Evolutionary conservation across 2,113 vertebrate genomes (phyloP).

Genomic region (Oriolus oriolus): DNA sequence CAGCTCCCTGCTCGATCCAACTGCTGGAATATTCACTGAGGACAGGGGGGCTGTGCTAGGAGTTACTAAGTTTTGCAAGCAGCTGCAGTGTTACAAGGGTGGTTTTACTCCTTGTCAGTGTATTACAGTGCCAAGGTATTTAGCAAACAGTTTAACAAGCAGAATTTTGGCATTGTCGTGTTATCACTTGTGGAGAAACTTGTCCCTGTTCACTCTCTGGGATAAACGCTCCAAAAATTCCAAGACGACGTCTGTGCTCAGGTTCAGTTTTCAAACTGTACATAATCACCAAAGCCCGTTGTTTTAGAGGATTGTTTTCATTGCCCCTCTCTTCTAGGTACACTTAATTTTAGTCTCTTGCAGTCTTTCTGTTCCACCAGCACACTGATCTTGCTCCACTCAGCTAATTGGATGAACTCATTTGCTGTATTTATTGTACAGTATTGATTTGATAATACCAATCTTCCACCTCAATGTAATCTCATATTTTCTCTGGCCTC

Average conservation of each 20-base stretch:
- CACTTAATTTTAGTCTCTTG: not conserved
- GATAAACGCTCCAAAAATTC: not conserved
- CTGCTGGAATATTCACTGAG: not conserved
- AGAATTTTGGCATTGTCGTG: not conserved
- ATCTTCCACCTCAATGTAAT: not conserved
- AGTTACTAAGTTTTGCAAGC: not conserved
- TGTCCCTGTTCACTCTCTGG: not conserved
- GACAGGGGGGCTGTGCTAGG: not conserved
- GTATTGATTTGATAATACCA: not conserved
- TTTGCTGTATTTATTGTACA: not conserved
- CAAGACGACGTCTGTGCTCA: not conserved
- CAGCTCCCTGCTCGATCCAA: not conserved
- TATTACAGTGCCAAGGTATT: not conserved
- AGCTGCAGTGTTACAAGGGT: not conserved
- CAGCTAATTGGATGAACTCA: not conserved
- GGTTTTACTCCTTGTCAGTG: not conserved
- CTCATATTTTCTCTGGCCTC: not conserved
- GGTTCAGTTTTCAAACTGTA: not conserved
- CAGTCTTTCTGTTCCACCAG: not conserved
- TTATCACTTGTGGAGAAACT: not conserved
- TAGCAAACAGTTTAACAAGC: not conserved
- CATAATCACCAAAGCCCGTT: not conserved
- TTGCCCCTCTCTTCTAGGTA: not conserved
- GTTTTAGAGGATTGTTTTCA: not conserved
- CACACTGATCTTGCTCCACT: not conserved